Evolutionary conservation across 2,888 invertebrate genomes (phyloP), one percentile per base, ranked within the genome.

Genomic region (Acrocyrtus sp.): DNA sequence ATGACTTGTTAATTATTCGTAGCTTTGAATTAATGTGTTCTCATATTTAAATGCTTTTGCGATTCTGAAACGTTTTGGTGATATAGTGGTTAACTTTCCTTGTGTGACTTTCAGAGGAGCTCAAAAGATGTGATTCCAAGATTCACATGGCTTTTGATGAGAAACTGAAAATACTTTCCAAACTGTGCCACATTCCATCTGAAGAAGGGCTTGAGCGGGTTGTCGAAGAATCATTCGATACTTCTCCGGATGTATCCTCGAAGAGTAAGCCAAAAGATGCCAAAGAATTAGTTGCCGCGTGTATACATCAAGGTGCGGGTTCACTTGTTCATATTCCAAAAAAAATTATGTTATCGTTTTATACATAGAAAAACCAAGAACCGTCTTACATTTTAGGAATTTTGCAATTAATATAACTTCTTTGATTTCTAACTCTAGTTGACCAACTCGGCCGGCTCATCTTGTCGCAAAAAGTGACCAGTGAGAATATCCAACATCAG

Each of bases 131-230:
- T 82, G 92, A 92, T 83, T 89, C 89, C 81, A 85, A 89, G 78
- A 90, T 93, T 74, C 88, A 89, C 75, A 87, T 88, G 82, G 89
- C 90, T 51, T 83, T 93, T 78, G 86, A 87, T 69, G 92, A 92
- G 83, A 92, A 92, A 83, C 90, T 91, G 82, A 87, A 87, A 80
- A 86, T 93, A 76, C 90, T 92, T 79, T 92, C 92, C 76, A 91
- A 92, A 83, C 88, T 93, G 83, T 87, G 92, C 82, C 89, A 90
- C 84, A 89, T 92, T 83, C 91, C 92, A 62, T 87, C 88, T 77
- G 90, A 90, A 80, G 87, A 88, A 78, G n/a, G n/a, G n/a, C n/a
- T n/a, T n/a, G n/a, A n/a, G n/a, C n/a, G n/a, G n/a, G n/a, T n/a
- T n/a, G 89, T 90, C 77, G 89, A 90, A 79, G 89, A 90, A 82